Evolutionary conservation across 2,888 invertebrate genomes (phyloP), one percentile per base, ranked within the genome.

Genomic region (Pachymerium ferrugineum): DNA sequence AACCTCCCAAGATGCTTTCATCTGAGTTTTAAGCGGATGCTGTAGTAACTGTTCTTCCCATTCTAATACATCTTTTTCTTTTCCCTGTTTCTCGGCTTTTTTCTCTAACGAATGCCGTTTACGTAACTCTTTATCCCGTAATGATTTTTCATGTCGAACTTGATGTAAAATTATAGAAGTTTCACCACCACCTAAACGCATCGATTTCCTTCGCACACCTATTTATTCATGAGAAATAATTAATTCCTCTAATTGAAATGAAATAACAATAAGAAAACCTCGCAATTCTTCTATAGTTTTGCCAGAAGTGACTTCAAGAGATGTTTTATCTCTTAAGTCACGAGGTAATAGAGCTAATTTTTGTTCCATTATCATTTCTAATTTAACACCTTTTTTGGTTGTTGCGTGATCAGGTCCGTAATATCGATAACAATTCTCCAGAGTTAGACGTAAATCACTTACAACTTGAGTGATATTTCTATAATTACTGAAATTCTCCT

Each of bases 1-100:
- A 10, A 87, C 86, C 85, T 87, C 87, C 87, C 86, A 87, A 85
- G 86, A 86, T 10, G 83, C 81, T 75, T 82, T 83, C 80, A 87
- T 83, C 75, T 84, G 82, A 33, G 83, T 79, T 54, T 78, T 80
- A 14, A 81, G 76, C 67, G 81, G 80, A 16, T 82, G 82, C 68
- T 85, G 80, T 72, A 85, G 80, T 68, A 79, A 73, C 0, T 81
- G 79, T 25, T 84, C 82, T 76, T 86, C 86, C 86, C 86, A 86
- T 16, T 82, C 80, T 33, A 80, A 74, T 29, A 83, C 76, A 6
- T 82, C 81, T 74, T 81, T 81, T 10, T 84, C 81, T 70, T 82
- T 82, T 25, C 81, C 82, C 74, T 83, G 84, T 74, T 82, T 78
- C 73, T 82, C 83, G 16, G 82, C 82, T 54, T 83, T 83, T 54